phyloP scores from a whole-genome alignment of 2,797 vertebrate genomes.

The Otolemur crassicaudatus region DNA sequence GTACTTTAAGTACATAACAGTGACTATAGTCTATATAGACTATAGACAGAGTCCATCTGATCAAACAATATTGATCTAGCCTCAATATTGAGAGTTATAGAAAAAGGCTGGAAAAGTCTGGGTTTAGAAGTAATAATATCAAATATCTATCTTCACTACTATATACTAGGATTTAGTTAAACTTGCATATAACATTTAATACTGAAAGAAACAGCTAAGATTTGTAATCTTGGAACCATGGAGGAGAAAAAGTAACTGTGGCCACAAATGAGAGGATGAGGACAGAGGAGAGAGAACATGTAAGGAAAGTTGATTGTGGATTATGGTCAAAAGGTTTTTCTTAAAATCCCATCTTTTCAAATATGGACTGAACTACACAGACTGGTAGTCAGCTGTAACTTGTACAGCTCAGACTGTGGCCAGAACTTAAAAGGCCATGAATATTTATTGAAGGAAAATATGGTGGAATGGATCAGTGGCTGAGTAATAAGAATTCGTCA shows the following conservation, averaged over 20 bases:
- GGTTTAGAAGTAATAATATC: background rate
- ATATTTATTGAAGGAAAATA: background rate
- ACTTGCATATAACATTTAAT: background rate
- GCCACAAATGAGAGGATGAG: background rate
- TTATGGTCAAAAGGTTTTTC: background rate
- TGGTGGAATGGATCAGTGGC: background rate
- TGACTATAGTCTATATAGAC: background rate
- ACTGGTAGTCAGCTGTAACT: background rate
- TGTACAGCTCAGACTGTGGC: background rate
- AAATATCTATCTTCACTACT: background rate
- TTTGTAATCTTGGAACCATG: background rate
- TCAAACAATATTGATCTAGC: background rate
- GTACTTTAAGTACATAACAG: background rate
- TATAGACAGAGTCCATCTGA: background rate
- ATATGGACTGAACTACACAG: background rate
- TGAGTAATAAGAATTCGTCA: background rate
- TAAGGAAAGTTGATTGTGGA: too few relatives aligned
- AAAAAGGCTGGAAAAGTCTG: background rate
- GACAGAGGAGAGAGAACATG: background rate
- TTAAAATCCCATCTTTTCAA: background rate
- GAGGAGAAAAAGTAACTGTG: background rate
- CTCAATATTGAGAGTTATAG: background rate
- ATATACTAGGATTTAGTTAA: background rate
- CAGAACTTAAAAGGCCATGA: background rate
- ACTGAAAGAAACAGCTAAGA: background rate